Conservation (phyloP, 2,888 invertebrate species). For the Drosophila birchii region DNA sequence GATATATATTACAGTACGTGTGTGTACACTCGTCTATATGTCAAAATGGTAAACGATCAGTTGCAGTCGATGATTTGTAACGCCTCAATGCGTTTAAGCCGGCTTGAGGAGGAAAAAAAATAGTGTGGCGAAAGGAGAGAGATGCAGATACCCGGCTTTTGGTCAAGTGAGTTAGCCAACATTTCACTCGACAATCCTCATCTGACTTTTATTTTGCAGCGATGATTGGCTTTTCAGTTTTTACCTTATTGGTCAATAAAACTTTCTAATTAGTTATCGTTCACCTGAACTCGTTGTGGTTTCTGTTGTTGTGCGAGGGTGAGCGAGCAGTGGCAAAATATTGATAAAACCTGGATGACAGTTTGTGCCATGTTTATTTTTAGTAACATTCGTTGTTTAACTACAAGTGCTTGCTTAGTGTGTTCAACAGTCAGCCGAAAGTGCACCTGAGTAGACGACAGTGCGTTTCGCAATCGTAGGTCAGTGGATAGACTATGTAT, state of each 20-base stretch:
- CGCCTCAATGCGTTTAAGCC: conserved; percentile 64
- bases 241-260: conserved; percentile 60
- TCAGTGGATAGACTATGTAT: not conserved
- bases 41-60: conserved; percentile 59
- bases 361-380: conserved; percentile 29
- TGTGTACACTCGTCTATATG: conserved; percentile 31
- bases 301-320: conserved; percentile 10
- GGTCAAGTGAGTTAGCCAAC: conserved; percentile 74
- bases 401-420: conserved; percentile 29
- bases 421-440: conserved; percentile 28
- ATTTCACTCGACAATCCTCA: conserved; percentile 65
- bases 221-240: conserved; percentile 54
- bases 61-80: conserved; percentile 70
- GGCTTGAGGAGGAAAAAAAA: conserved; percentile 17
- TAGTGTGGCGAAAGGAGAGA: conserved; percentile 24
- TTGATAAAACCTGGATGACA: conserved; percentile 35
- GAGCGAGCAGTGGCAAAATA: conserved; percentile 31
- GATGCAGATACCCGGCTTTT: conserved; percentile 57
- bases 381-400: conserved; percentile 35
- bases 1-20: not conserved
- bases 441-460: conserved; percentile 36
- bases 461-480: conserved; percentile 27
- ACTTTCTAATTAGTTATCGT: conserved; percentile 72
- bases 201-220: conserved; percentile 7
- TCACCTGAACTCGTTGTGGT: conserved; percentile 19